Conservation (phyloP, 2,888 invertebrate species). For the Heliothis peltigera region DNA sequence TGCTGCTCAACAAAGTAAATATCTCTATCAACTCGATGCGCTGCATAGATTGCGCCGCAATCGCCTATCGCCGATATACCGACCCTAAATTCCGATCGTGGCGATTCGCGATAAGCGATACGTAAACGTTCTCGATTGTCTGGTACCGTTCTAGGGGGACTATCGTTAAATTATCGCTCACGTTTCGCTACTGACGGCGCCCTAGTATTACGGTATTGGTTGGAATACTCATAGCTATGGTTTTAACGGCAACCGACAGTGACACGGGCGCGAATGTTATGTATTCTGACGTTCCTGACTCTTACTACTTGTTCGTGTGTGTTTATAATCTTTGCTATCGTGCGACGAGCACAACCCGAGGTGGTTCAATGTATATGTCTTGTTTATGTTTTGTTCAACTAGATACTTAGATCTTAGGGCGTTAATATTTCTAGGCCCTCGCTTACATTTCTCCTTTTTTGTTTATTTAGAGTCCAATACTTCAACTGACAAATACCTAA, state of each 20-base stretch:
- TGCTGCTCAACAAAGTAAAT: constrained; percentile 65
- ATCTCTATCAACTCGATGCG: constrained; percentile 72
- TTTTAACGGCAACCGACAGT: constrained; percentile 52
- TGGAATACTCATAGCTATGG: constrained; percentile 66
- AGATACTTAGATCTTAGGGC: neutral
- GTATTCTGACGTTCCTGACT: constrained; percentile 50
- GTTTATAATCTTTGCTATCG: constrained; percentile 30
- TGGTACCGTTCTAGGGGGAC: constrained; percentile 80
- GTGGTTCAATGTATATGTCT: neutral
- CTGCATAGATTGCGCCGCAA: constrained; percentile 69
- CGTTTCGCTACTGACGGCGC: constrained; percentile 86
- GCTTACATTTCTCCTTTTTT: neutral
- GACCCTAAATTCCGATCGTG: constrained; percentile 84
- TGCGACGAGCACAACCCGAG: constrained; percentile 15
- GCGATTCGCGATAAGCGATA: constrained; percentile 86
- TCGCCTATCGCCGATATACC: constrained; percentile 64
- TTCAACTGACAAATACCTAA: too few relatives aligned
- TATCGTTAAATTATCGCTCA: constrained; percentile 88
- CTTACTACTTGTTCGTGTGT: constrained; percentile 11
- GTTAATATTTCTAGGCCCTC: neutral
- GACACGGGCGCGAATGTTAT: constrained; percentile 58
- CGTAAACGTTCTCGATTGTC: constrained; percentile 85
- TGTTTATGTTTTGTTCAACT: neutral
- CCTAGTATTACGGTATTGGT: constrained; percentile 76
- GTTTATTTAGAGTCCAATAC: too few relatives aligned